Percentiles rank a stretch among this genome's conserved stretches.
Conservation (phyloP, 2,113 vertebrate species). For the Grantiella picta region DNA sequence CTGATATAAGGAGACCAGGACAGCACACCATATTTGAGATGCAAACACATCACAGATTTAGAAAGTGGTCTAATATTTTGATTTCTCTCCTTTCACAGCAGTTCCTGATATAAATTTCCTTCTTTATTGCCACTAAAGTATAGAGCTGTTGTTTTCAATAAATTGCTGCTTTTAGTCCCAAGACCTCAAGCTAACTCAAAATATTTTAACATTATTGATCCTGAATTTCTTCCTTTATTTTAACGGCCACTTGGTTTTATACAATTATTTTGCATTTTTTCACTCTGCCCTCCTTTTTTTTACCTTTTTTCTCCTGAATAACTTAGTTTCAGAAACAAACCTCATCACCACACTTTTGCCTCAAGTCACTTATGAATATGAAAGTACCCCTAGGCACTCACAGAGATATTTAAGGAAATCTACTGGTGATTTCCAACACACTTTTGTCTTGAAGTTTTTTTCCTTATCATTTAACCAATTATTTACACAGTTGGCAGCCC, state of each 20-base stretch:
- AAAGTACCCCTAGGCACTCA: neutral
- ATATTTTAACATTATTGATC: neutral
- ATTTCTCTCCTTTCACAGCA: neutral
- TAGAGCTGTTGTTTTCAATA: neutral
- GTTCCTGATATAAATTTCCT: neutral
- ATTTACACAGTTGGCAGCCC: neutral
- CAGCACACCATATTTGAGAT: neutral
- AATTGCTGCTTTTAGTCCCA: neutral
- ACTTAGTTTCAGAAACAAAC: neutral
- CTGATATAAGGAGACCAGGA: neutral
- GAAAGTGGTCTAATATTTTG: neutral
- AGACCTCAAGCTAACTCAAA: neutral
- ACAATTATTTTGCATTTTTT: neutral
- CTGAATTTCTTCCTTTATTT: neutral
- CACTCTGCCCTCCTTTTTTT: neutral
- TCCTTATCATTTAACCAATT: neutral
- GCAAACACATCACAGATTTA: neutral
- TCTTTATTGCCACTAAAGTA: neutral
- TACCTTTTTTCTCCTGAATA: neutral
- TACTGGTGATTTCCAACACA: neutral
- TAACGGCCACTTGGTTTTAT: neutral
- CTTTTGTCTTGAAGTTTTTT: neutral
- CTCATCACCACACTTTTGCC: neutral
- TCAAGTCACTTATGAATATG: neutral
- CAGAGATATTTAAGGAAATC: neutral